These are phyloP conservation scores for Crotalus horridus DNA, from an alignment of 2,113 vertebrate genomes.

Conservation along the genomic window DNA sequence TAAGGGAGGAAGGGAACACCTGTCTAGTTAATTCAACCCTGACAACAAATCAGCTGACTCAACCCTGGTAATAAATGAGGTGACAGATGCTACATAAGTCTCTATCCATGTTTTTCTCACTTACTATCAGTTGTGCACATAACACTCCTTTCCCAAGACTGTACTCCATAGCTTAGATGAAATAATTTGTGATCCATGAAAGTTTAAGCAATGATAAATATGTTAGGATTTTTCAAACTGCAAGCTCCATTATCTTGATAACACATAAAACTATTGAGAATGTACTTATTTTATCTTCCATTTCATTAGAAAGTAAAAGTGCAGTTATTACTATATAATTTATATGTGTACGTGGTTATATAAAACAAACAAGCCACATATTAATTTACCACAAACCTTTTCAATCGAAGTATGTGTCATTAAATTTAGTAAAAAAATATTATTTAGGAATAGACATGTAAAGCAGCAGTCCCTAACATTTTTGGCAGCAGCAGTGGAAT, in stretches of 20 bases:
- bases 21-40: background rate
- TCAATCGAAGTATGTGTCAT: background rate
- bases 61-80: background rate
- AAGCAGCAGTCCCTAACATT: background rate
- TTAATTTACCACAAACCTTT: background rate
- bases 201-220: background rate
- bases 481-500: background rate
- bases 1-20: background rate
- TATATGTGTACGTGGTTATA: background rate
- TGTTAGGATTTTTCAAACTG: background rate
- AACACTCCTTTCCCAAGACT: background rate
- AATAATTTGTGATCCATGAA: background rate
- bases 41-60: background rate
- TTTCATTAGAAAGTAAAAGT: background rate
- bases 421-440: background rate
- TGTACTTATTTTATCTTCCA: background rate
- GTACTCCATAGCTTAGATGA: background rate
- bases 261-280: background rate
- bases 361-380: background rate
- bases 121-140: background rate
- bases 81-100: background rate
- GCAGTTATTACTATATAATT: background rate
- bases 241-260: background rate
- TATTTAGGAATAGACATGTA: background rate
- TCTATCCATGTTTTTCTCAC: background rate